Base-by-base conservation (phyloP, 2,113 vertebrate species). In the Cyprinus carpio region DNA sequence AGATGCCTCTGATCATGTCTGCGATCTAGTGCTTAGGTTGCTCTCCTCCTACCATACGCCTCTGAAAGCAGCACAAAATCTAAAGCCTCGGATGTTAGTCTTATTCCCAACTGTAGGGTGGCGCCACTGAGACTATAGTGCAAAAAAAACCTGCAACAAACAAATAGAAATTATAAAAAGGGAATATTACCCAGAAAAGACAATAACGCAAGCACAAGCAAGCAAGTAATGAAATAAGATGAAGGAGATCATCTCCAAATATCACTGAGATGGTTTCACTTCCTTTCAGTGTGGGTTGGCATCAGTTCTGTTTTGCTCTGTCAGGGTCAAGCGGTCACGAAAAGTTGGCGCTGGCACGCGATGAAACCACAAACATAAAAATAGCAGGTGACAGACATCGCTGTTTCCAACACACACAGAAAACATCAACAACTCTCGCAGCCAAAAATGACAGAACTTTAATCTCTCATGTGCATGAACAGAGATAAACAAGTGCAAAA, bases 291-390 rank as follows among this genome's bases (percentile, higher is more conserved):
- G 84, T 71, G 71, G 18, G 23, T 2, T 88, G 78, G 37, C 78
- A 80, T 40, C 58, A 3, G 34, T 80, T 4, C 4, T 80, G 58
- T 80, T 80, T 64, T 64, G 58, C 23, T 64, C 34, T 15, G n/a
- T 20, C 58, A 64, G 37, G 77, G 78, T 80, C 78, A 80, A 64
- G 15, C 37, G 37, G 58, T 64, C 78, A 80, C 4, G 23, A 64
- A 23, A 79, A 64, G 58, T 64, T 15, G 12, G 27, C 37, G 25
- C n/a, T 64, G 78, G 18, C 78, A 80, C 37, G 78, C 37, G 37
- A 88, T 75, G 65, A 75, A 86, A 29, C 84, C 77, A 58, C 62
- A 60, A 37, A 54, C 54, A 78, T 11, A 86, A 76, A 83, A 67
- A 87, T 46, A 60, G 79, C 29, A 46, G 58, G 15, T 4, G n/a